Percentiles rank a stretch among this genome's conserved stretches.
Evolutionary conservation across 2,888 invertebrate genomes (phyloP).

Genomic region (Ctena decussata): DNA sequence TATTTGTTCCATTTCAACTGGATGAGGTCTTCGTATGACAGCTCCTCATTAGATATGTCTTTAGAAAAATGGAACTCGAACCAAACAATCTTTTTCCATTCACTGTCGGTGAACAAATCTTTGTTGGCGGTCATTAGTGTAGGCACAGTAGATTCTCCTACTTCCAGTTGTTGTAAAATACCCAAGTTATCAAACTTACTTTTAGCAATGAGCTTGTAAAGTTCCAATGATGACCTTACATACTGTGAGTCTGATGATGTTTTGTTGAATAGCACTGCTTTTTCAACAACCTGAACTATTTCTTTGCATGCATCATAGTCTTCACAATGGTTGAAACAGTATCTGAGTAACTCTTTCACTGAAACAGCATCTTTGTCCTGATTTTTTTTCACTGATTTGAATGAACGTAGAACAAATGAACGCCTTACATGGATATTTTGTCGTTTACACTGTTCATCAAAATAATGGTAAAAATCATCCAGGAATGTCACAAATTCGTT

Average conservation of each 20-base stretch:
- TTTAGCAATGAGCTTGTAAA: neutral
- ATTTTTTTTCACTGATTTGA: neutral
- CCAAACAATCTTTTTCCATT: constrained; percentile 1
- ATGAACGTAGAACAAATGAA: neutral
- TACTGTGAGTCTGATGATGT: neutral
- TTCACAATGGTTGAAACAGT: neutral
- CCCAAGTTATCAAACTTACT: neutral
- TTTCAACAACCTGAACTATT: neutral
- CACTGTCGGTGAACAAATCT: neutral
- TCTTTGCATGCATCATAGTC: neutral
- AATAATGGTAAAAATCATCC: neutral
- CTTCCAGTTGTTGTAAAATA: neutral
- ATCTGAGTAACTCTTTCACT: neutral
- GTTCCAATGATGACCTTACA: neutral
- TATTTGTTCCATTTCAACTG: neutral
- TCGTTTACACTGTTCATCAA: neutral
- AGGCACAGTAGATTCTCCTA: neutral
- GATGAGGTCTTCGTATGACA: neutral
- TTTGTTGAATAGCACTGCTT: neutral
- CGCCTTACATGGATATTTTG: neutral
- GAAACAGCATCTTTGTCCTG: neutral
- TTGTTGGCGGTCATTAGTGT: neutral
- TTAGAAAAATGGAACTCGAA: neutral
- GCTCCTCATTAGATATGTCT: neutral
- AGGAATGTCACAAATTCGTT: neutral